These are phyloP conservation scores for Caenorhabditis imperialis DNA, from an alignment of 2,888 invertebrate genomes.

Conservation along the genomic window DNA sequence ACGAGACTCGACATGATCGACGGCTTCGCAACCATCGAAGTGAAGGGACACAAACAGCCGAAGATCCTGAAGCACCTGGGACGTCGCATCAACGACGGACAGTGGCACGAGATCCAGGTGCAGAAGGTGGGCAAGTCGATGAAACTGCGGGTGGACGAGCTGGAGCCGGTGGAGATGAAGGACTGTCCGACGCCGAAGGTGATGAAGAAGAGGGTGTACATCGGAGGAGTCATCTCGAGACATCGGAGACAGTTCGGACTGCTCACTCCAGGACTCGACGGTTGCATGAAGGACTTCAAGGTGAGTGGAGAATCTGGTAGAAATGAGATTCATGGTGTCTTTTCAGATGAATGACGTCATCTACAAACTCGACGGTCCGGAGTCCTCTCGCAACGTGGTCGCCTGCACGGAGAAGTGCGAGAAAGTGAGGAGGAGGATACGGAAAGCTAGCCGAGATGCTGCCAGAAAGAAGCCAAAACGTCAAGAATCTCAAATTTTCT, in stretches of 20 bases:
- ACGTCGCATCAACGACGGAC: conserved; percentile 70
- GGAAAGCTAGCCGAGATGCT: too few species aligned
- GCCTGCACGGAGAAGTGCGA: conserved; percentile 56
- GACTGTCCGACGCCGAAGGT: conserved; percentile 76
- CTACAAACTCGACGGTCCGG: conserved; percentile 20
- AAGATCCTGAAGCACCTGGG: conserved; percentile 63
- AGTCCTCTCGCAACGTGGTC: conserved; percentile 65
- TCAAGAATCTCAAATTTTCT: too few species aligned
- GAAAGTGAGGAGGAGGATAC: too few species aligned
- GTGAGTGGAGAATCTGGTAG: neutral
- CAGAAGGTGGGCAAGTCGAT: conserved; percentile 58
- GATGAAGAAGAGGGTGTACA: conserved; percentile 73
- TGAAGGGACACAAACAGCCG: conserved; percentile 71
- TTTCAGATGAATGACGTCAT: conserved; percentile 23
- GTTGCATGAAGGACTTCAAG: conserved; percentile 71
- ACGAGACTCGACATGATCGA: conserved; percentile 70
- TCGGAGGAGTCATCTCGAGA: conserved; percentile 76
- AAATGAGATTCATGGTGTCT: neutral
- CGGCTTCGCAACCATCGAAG: conserved; percentile 71
- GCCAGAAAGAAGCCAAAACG: too few species aligned
- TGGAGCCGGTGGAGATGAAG: conserved; percentile 59
- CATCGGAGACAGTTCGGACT: conserved; percentile 69
- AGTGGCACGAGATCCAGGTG: conserved; percentile 74
- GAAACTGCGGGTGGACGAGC: conserved; percentile 68
- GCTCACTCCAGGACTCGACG: conserved; percentile 66